phyloP scores from a whole-genome alignment of 2,888 invertebrate genomes.

The Drosophila subquinaria region DNA sequence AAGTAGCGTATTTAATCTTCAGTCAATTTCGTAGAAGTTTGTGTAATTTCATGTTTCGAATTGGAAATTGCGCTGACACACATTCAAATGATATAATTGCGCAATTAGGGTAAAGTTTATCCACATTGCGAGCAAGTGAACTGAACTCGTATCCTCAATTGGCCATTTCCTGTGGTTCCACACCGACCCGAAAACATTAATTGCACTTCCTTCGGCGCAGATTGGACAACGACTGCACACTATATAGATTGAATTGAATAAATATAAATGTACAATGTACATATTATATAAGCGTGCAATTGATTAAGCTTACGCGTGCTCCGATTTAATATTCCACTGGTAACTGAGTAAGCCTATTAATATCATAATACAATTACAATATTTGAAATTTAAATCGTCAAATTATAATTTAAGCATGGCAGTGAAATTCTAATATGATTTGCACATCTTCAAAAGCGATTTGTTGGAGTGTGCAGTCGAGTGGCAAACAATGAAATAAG shows the following conservation, averaged over 20 bases:
- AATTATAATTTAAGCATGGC: neutral
- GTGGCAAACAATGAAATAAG: constrained; percentile 10
- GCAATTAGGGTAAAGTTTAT: constrained; percentile 56
- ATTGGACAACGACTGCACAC: constrained; percentile 19
- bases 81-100: constrained; percentile 62
- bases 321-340: neutral
- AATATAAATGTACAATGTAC: neutral
- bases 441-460: constrained; percentile 1
- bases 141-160: constrained; percentile 30
- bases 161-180: constrained; percentile 31
- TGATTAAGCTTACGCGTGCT: neutral
- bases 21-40: neutral
- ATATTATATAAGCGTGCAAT: neutral
- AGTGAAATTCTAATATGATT: neutral
- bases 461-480: constrained; percentile 7
- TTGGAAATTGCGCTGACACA: constrained; percentile 27
- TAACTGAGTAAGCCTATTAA: neutral
- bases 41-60: constrained; percentile 11
- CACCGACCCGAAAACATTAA: constrained; percentile 39
- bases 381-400: neutral
- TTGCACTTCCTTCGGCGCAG: constrained; percentile 42
- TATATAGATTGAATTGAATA: neutral
- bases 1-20: constrained; percentile 1
- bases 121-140: constrained; percentile 28
- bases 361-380: neutral